Percentiles rank a stretch among this genome's conserved stretches.
phyloP scores from a whole-genome alignment of 2,797 vertebrate species.

The Zenarchopterus dispar region DNA sequence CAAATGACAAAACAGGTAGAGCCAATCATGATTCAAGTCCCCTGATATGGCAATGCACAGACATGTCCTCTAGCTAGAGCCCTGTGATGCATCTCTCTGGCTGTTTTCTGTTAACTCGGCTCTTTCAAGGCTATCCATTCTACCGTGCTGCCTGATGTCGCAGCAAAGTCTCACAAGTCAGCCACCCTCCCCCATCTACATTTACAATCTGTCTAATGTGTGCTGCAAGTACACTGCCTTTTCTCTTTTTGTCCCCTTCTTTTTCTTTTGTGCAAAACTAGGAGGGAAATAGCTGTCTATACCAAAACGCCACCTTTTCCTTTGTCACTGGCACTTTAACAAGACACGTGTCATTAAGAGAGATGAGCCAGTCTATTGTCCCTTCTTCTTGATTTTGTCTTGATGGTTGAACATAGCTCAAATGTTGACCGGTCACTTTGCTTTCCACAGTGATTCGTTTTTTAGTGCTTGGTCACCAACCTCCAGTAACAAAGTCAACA shows the following conservation, averaged over 20 bases:
- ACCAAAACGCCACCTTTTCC: neutral
- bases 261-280: conserved; percentile 7
- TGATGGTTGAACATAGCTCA: conserved; percentile 48
- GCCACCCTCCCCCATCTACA: conserved; percentile 38
- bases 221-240: conserved; percentile 32
- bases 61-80: conserved; percentile 65
- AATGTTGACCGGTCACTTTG: conserved; percentile 71
- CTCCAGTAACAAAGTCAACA: conserved; percentile 70
- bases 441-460: conserved; percentile 56
- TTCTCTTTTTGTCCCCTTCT: neutral
- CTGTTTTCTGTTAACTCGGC: conserved; percentile 80
- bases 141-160: conserved; percentile 57
- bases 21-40: conserved; percentile 69
- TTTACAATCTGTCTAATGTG: conserved; percentile 45
- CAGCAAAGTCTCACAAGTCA: conserved; percentile 64
- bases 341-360: conserved; percentile 20
- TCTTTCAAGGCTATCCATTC: conserved; percentile 80
- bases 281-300: conserved; percentile 24
- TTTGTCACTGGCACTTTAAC: conserved; percentile 13
- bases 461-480: conserved; percentile 71
- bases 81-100: conserved; percentile 74
- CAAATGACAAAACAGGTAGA: conserved; percentile 73
- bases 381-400: conserved; percentile 32
- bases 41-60: conserved; percentile 52
- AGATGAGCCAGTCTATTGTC: conserved; percentile 40